Evolutionary conservation across 2,888 invertebrate genomes (phyloP), one percentile per base, ranked within the genome.

Genomic region (Drosophila koepferae): DNA sequence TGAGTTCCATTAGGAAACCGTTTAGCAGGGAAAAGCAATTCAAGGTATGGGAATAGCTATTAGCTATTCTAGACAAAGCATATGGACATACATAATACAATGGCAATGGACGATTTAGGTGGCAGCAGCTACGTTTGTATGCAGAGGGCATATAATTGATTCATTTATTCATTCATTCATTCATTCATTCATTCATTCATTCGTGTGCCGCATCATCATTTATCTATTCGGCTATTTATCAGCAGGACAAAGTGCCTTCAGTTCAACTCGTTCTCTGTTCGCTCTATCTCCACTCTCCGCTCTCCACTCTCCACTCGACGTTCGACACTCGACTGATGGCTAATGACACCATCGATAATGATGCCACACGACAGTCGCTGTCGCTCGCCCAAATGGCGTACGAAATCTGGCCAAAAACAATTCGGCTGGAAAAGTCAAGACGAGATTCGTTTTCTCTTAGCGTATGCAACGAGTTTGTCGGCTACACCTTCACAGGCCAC

Each of bases 331-430:
- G 64, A 78, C 78, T 67, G 68, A 59, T 80, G 74, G 74, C 86
- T 80, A 85, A 83, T 83, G 88, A 87, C 82, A 82, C 74, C 86
- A 82, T 74, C 83, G 88, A 87, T 87, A 87, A 83, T 85, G 80
- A 82, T 82, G 86, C 65, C 59, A n/a, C 64, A 34, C 40, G 51
- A 7, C 58, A 9, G 40, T 18, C 28, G 28, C 28, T 6, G 53
- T 69, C 70, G 28, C 31, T 56, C 46, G 28, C n/a, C 59, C 28
- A 38, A 48, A 48, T 46, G 46, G 44, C 58, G 28, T 10, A 60
- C 59, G 48, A 48, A 67, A 71, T 72, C 62, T 41, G 53, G 56
- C 55, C 63, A 68, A 61, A 54, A 74, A 67, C 71, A 79, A 64
- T 72, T 89, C 84, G 74, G 58, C 54, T 78, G 84, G 84, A 89